phyloP scores from a whole-genome alignment of 2,113 vertebrate species.

The Thermophis baileyi region DNA sequence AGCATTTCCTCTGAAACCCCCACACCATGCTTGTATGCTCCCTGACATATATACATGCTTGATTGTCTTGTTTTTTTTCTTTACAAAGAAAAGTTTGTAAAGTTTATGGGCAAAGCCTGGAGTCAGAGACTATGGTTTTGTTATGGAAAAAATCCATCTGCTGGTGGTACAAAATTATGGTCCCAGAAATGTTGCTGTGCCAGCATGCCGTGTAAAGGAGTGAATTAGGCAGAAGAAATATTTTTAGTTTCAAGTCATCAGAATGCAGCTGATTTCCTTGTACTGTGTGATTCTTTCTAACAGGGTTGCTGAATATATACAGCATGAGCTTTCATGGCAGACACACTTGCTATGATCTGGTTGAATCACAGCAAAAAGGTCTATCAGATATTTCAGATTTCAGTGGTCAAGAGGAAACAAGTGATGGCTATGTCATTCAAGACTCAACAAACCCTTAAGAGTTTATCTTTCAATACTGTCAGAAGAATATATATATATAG shows the following conservation, averaged over 20 bases:
- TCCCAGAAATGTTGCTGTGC: constrained; percentile 30
- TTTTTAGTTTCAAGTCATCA: constrained; percentile 40
- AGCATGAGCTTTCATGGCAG: constrained; percentile 42
- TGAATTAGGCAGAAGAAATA: constrained; percentile 52
- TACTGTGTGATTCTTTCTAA: constrained; percentile 41
- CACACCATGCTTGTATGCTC: background rate
- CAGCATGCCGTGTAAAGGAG: constrained; percentile 29
- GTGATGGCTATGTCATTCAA: background rate
- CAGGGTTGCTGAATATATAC: constrained; percentile 43
- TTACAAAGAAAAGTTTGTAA: background rate
- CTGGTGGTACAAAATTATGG: constrained; percentile 25
- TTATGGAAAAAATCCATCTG: background rate
- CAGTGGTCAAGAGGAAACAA: background rate
- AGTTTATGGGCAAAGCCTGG: background rate
- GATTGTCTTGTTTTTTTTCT: background rate
- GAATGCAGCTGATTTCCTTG: constrained; percentile 46
- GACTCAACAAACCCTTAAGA: background rate
- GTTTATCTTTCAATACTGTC: constrained; percentile 15
- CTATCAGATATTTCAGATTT: constrained; percentile 21
- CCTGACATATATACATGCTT: background rate
- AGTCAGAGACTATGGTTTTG: background rate
- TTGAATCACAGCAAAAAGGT: constrained; percentile 40
- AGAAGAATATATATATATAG: background rate
- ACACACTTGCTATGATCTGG: constrained; percentile 46
- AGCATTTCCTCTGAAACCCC: background rate